These are phyloP conservation scores for Tromatobia lineatoria DNA, from an alignment of 2,888 invertebrate species.

Conservation along the genomic window DNA sequence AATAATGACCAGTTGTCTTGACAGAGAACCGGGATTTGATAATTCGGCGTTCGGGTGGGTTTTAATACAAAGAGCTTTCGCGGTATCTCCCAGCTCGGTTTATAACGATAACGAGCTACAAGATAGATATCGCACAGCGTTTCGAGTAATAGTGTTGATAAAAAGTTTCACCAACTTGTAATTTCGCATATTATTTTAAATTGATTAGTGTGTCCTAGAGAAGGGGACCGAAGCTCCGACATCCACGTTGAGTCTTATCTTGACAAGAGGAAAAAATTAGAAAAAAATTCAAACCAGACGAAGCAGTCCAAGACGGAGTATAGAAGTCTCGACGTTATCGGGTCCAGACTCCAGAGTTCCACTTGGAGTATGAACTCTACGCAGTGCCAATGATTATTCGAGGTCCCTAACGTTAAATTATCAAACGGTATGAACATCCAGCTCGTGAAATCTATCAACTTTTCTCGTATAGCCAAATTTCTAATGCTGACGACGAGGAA, in stretches of 20 bases:
- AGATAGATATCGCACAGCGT: conserved; percentile 10
- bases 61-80: background rate
- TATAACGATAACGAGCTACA: conserved; percentile 31
- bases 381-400: conserved; percentile 49
- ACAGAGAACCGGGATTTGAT: background rate
- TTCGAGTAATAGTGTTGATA: conserved; percentile 6
- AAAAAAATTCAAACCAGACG: conserved; percentile 36
- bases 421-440: background rate
- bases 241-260: conserved; percentile 25
- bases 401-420: conserved; percentile 21
- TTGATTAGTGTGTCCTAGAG: conserved; percentile 17
- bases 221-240: conserved; percentile 26
- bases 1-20: background rate
- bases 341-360: conserved; percentile 70
- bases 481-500: background rate
- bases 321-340: conserved; percentile 69
- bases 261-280: conserved; percentile 25
- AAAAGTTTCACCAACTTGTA: conserved; percentile 8
- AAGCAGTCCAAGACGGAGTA: conserved; percentile 22
- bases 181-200: conserved; percentile 48
- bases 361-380: conserved; percentile 71
- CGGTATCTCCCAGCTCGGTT: background rate
- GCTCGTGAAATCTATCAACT: background rate
- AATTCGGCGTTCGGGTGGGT: background rate
- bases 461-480: background rate